These are phyloP conservation scores for Nipponacmea schrenckii DNA, from an alignment of 2,888 invertebrate genomes.

Conservation along the genomic window DNA sequence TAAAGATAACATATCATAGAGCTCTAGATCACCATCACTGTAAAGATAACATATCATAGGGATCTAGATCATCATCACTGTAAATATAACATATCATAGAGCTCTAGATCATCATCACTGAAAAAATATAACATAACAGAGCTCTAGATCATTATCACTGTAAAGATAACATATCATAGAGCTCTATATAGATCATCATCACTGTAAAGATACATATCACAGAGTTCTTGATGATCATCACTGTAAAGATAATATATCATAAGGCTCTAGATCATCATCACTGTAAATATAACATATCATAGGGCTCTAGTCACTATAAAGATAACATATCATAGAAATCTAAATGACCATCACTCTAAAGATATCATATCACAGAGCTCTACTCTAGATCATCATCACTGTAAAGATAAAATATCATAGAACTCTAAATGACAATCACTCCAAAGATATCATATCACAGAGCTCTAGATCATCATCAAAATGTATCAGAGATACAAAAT, in stretches of 20 bases:
- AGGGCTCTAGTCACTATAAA: too few species aligned
- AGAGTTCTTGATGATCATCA: slow-evolving; percentile 75
- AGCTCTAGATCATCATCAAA: too few species aligned
- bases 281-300: too few species aligned
- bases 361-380: slow-evolving; percentile 84
- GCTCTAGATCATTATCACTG: slow-evolving; percentile 72
- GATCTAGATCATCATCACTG: slow-evolving; percentile 72
- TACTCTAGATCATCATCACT: slow-evolving; percentile 82
- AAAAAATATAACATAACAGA: slow-evolving; percentile 69
- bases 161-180: slow-evolving; percentile 82
- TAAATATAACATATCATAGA: slow-evolving; percentile 82
- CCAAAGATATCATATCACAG: slow-evolving; percentile 81
- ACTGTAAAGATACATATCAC: too few species aligned
- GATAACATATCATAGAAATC: too few species aligned
- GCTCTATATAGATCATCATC: slow-evolving; percentile 84
- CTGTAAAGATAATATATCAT: slow-evolving; percentile 79
- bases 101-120: slow-evolving; percentile 79
- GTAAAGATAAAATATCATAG: too few species aligned
- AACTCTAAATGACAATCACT: too few species aligned
- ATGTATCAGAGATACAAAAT: too few species aligned
- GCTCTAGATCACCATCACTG: slow-evolving; percentile 63
- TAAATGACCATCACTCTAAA: slow-evolving; percentile 69
- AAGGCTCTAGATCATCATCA: slow-evolving; percentile 83
- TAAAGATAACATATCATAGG: slow-evolving; percentile 69
- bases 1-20: slow-evolving; percentile 13